phyloP scores from a whole-genome alignment of 2,888 invertebrate species.

The Synanthedon vespiformis region DNA sequence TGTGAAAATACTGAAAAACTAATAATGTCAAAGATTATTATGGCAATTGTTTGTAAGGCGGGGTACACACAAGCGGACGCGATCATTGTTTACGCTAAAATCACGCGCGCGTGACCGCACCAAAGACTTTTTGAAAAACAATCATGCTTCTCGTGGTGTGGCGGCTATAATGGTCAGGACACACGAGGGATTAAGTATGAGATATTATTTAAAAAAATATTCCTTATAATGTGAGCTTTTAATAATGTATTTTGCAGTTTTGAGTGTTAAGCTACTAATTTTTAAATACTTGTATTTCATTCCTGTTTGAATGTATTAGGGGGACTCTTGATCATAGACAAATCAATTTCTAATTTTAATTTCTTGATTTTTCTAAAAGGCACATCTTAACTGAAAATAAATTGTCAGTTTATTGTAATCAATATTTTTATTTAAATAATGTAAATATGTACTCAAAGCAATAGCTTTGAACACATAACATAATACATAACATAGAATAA shows the following conservation, averaged over 20 bases:
- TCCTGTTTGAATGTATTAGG: background rate
- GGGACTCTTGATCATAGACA: too few species aligned
- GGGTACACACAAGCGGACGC: slow-evolving; percentile 20
- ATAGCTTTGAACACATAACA: too few species aligned
- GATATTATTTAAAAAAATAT: background rate
- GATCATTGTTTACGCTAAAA: slow-evolving; percentile 49
- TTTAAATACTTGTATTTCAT: background rate
- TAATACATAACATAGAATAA: too few species aligned
- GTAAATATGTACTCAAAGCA: too few species aligned
- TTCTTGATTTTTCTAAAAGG: too few species aligned
- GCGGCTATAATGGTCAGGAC: background rate
- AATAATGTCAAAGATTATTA: slow-evolving; percentile 33
- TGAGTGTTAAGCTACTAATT: too few species aligned
- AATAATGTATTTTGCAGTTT: background rate
- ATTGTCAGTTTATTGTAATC: too few species aligned
- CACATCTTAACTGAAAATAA: too few species aligned
- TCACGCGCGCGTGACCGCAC: slow-evolving; percentile 58
- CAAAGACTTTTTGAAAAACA: slow-evolving; percentile 48
- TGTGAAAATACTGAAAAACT: background rate
- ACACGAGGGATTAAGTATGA: background rate
- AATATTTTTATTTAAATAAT: too few species aligned
- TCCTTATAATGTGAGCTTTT: background rate
- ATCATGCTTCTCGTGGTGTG: slow-evolving; percentile 12
- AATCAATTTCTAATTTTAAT: too few species aligned
- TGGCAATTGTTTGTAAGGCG: slow-evolving; percentile 22